phyloP scores from a whole-genome alignment of 37 sponge, comb jelly and placozoan species.

The Crambe crambe region DNA sequence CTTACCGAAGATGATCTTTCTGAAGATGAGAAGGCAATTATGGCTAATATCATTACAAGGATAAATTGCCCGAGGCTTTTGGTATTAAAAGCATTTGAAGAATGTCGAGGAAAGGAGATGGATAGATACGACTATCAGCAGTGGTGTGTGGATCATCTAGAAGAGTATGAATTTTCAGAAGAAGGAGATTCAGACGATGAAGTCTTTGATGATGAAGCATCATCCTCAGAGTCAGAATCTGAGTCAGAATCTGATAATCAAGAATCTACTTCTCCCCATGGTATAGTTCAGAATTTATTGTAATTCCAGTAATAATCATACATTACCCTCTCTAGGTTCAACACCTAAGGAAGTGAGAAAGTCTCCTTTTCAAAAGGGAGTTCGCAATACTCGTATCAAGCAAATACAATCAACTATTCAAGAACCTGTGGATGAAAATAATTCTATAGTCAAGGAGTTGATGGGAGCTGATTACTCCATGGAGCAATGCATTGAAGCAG shows the following conservation, averaged over 20 bases:
- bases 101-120: neutral
- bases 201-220: neutral
- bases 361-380: no score
- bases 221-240: neutral
- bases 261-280: neutral
- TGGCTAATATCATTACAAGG: neutral
- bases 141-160: slow-evolving; percentile 33
- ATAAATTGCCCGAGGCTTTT: neutral
- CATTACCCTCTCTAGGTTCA: no score
- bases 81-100: slow-evolving; percentile 24
- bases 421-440: no score
- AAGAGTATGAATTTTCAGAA: neutral
- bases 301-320: no score
- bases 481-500: slow-evolving; percentile 35
- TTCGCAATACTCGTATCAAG: no score
- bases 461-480: slow-evolving; percentile 1
- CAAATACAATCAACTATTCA: no score
- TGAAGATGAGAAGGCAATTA: slow-evolving; percentile 6
- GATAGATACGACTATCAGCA: slow-evolving; percentile 15
- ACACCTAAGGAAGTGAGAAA: no score
- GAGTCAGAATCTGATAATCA: neutral
- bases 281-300: no score
- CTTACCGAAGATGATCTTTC: slow-evolving; percentile 15
- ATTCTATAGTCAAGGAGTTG: no score
- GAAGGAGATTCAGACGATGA: neutral